Evolutionary conservation across 2,888 invertebrate genomes (phyloP).

Genomic region (Bugula neritina): DNA sequence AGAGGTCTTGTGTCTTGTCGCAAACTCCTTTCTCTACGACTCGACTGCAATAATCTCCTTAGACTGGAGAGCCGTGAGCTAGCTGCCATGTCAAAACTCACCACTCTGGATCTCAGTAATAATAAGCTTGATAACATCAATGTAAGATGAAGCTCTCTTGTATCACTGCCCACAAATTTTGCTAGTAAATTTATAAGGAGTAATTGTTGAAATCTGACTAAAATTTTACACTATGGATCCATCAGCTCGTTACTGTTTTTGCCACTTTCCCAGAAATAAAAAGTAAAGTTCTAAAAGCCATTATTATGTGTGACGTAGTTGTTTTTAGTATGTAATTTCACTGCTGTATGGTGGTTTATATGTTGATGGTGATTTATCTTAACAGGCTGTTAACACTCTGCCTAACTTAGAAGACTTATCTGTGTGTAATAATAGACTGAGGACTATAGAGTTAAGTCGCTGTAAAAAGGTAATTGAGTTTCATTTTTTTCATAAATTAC

Average conservation of each 20-base stretch:
- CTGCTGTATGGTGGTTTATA: too few relatives aligned
- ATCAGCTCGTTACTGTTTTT: too few relatives aligned
- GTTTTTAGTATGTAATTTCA: too few relatives aligned
- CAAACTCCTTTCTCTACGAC: conserved; percentile 41
- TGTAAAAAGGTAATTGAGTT: conserved; percentile 26
- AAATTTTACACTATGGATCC: too few relatives aligned
- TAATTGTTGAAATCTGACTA: too few relatives aligned
- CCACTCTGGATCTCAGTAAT: conserved; percentile 43
- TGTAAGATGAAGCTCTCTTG: conserved; percentile 35
- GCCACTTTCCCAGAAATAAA: too few relatives aligned
- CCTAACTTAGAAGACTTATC: neutral
- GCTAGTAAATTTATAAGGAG: too few relatives aligned
- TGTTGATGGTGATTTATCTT: too few relatives aligned
- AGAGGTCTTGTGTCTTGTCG: conserved; percentile 38
- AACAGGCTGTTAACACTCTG: conserved; percentile 8
- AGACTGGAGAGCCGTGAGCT: conserved; percentile 43
- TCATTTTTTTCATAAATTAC: too few relatives aligned
- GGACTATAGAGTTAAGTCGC: conserved; percentile 1
- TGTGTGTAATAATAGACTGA: conserved; percentile 18
- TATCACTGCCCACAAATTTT: neutral
- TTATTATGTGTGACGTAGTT: too few relatives aligned
- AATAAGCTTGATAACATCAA: conserved; percentile 43
- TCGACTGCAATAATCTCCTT: conserved; percentile 44
- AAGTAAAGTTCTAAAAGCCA: too few relatives aligned
- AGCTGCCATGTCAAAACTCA: conserved; percentile 41